Evolutionary conservation across 2,888 invertebrate genomes (phyloP), one percentile per base, ranked within the genome.

Genomic region (Iselma pallidipennis): DNA sequence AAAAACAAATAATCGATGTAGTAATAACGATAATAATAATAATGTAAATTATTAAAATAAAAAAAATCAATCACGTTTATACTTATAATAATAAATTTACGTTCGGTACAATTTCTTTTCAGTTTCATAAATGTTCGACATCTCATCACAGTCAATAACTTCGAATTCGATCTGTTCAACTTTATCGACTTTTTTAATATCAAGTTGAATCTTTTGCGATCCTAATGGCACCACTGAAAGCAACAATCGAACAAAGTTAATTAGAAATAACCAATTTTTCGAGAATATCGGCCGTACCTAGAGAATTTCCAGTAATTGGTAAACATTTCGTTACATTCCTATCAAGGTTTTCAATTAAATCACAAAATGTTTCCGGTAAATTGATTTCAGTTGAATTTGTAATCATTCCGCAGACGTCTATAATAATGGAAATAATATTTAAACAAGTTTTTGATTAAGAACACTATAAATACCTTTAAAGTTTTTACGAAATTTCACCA

Each of bases 341-440:
- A 4, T 66, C 19, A 4, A 23, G 19, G 9, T 54, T 57, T 42
- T 33, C 62, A 42, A 69, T 54, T 7, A 66, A 58, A 49, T 65
- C 65, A 51, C 69, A 69, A 37, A 69, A 66, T 12, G 63, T 59
- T 14, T 57, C 42, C 9, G 69, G 65, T n/a, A 66, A 31, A 21
- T 58, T 42, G 10, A 54, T 45, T 19, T 59, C 52, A 10, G 59
- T 63, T 10, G 61, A 55, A 14, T 68, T 68, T 5, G 65, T 66
- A 31, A 70, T 50, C 12, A 70, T 52, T 5, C 68, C 68, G 55
- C 70, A 70, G 48, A 70, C 63, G 33, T 67, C 70, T 70, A 23
- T 29, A 64, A 31, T 31, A 12, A 1, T 16, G 4, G 12, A 14
- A 21, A 33, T 10, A 50, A 33, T 1, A 28, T 23, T 26, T 16